Conservation (phyloP, 2,113 vertebrate genomes). For the Urocolius indicus region DNA sequence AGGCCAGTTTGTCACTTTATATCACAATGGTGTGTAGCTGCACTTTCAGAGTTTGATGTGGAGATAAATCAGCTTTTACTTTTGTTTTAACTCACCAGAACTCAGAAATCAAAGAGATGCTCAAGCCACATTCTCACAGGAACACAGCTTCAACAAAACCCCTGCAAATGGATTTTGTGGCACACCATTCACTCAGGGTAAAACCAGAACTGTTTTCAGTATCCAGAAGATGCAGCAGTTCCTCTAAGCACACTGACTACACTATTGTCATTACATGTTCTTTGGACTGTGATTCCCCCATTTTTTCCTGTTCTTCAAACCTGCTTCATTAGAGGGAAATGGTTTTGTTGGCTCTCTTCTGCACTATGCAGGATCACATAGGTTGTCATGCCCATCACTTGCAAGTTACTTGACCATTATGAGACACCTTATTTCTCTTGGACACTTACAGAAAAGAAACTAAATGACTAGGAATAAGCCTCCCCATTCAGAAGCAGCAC, state of each 20-base stretch:
- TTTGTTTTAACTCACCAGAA: not conserved
- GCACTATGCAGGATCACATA: too few relatives aligned
- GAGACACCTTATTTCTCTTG: not conserved
- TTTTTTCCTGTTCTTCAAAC: not conserved
- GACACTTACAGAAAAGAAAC: not conserved
- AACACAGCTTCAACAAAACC: not conserved
- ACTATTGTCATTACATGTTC: fast-evolving
- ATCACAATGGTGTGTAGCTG: not conserved
- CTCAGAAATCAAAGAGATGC: not conserved
- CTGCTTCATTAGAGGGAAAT: not conserved
- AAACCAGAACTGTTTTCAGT: not conserved
- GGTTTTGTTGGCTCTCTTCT: not conserved
- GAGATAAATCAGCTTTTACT: not conserved
- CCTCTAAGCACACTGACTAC: fast-evolving
- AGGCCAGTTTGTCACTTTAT: fast-evolving
- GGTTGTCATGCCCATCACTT: not conserved
- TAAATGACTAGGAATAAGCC: not conserved
- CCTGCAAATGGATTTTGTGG: fast-evolving
- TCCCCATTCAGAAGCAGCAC: not conserved
- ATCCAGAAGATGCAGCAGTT: not conserved
- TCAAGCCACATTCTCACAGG: not conserved
- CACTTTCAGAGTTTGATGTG: not conserved
- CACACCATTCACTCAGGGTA: not conserved
- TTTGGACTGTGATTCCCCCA: too few relatives aligned
- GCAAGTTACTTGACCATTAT: fast-evolving